Evolutionary conservation across 2,888 invertebrate species (phyloP), one percentile per base, ranked within the genome.

Genomic region (Macropis europaea): DNA sequence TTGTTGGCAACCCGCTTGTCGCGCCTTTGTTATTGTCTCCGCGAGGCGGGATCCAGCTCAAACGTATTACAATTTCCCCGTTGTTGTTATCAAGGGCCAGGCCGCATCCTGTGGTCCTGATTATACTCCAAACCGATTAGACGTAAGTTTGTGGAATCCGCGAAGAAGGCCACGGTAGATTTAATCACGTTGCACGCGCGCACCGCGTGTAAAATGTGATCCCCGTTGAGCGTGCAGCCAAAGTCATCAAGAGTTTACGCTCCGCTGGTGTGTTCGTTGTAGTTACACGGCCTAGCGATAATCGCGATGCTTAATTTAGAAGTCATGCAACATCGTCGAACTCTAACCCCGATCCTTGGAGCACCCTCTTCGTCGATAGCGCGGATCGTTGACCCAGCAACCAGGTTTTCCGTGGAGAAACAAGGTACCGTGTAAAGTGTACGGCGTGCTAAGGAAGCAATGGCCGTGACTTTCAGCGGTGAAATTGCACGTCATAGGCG

Each of bases 71-170:
- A 47, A 60, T 40, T 42, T 36, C 38, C 45, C 59, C 36, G 60
- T 77, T 74, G 56, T 74, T 66, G 64, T 82, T 69, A 77, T 64
- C 77, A 54, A 22, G n/a, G n/a, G 34, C 61, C 48, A 19, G 43
- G 66, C 47, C 53, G 64, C 66, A 56, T 69, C 73, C 67, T 56
- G 66, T 70, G 53, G 74, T n/a, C n/a, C 71, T 79, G 81, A 82
- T 82, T 82, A 77, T 67, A 77, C 73, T 66, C 53, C 60, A 77
- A 82, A 82, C 83, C 79, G 83, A 79, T 82, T 77, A 71, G 63
- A 82, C 73, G 71, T 73, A 77, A 83, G 63, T 73, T 64, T 32
- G 32, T 54, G 71, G 48, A 76, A 62, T 59, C 59, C 53, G 54
- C 42, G 76, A 48, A 62, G 47, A 28, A 64, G 54, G 30, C 54